These are phyloP conservation scores for Nipponia nippon DNA, from an alignment of 2,113 vertebrate genomes.

Conservation along the genomic window DNA sequence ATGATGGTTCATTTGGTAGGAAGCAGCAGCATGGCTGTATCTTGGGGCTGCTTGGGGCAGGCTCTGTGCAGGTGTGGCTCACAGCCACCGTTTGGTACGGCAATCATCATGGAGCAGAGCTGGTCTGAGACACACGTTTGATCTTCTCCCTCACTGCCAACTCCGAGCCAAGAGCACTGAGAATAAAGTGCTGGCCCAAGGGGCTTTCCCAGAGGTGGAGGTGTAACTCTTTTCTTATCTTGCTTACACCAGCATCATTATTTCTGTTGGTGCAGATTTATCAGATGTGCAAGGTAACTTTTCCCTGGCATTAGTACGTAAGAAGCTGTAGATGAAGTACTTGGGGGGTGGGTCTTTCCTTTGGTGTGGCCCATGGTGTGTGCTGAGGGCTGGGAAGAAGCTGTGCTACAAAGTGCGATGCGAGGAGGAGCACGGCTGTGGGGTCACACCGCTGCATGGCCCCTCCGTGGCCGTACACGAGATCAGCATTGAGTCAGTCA, in stretches of 20 bases:
- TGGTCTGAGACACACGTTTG: fast-evolving
- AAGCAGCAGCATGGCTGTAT: neutral
- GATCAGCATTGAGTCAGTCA: neutral
- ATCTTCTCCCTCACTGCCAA: fast-evolving
- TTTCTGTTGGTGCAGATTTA: neutral
- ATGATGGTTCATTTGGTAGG: fast-evolving
- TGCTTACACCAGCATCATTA: fast-evolving
- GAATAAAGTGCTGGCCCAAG: fast-evolving
- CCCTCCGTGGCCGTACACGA: no score
- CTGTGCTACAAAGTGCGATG: fast-evolving
- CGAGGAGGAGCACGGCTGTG: fast-evolving
- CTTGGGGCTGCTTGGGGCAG: neutral
- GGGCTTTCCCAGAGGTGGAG: neutral
- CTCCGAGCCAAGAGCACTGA: neutral
- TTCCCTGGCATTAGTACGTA: fast-evolving
- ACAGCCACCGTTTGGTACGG: neutral
- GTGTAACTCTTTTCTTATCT: neutral
- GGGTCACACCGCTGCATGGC: fast-evolving
- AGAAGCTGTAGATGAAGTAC: neutral
- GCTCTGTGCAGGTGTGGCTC: neutral
- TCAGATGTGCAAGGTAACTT: neutral
- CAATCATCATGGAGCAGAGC: fast-evolving
- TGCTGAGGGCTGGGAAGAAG: neutral
- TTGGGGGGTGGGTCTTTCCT: neutral
- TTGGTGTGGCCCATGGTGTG: fast-evolving